Percentiles rank a stretch among this genome's conserved stretches.
Conservation (phyloP, 2,113 vertebrate genomes). For the Macquaria australasica region DNA sequence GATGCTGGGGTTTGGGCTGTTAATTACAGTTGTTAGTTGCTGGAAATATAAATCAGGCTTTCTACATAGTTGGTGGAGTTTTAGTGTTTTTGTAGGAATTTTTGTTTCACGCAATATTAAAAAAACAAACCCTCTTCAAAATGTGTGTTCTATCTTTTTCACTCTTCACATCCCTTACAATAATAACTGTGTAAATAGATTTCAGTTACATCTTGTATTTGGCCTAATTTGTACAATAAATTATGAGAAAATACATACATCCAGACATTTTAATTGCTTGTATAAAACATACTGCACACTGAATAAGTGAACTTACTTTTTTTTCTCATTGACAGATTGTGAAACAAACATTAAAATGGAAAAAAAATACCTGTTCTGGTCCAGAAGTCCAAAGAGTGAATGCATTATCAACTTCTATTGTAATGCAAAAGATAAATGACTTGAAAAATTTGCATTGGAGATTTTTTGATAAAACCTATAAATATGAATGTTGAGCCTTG, state of each 20-base stretch:
- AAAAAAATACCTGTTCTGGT: not conserved
- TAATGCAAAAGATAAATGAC: not conserved
- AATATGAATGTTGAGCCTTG: not conserved
- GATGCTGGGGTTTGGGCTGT: conserved; percentile 2
- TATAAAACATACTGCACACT: not conserved
- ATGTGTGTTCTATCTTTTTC: not conserved
- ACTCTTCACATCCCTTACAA: not conserved
- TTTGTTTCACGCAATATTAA: not conserved
- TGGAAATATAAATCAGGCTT: conserved; percentile 12
- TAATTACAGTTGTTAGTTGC: conserved; percentile 22
- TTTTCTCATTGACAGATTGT: not conserved
- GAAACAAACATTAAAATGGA: not conserved
- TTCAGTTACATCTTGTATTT: not conserved
- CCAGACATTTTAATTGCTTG: not conserved
- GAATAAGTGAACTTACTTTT: not conserved
- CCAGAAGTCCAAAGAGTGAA: not conserved
- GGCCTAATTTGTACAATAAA: not conserved
- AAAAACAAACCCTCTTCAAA: not conserved
- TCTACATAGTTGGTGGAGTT: conserved; percentile 9
- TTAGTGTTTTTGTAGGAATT: conserved; percentile 6
- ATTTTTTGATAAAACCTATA: not conserved
- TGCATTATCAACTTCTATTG: no score
- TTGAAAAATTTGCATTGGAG: no score
- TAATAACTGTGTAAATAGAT: not conserved
- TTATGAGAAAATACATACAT: not conserved